These are phyloP conservation scores for Rhinolophus sinicus DNA, from an alignment of 2,113 vertebrate genomes.

Conservation along the genomic window DNA sequence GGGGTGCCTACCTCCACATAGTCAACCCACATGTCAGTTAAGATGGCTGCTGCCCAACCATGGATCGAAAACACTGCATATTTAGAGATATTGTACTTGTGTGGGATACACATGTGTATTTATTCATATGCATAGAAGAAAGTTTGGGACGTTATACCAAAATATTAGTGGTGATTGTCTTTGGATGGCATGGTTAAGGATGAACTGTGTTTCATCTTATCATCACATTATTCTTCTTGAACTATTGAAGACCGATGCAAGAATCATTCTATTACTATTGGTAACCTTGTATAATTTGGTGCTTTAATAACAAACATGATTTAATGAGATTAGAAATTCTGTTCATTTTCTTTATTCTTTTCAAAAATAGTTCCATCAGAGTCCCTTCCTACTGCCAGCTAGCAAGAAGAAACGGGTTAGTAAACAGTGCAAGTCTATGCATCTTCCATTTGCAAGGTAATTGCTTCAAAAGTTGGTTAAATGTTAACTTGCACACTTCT, in stretches of 20 bases:
- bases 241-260: background rate
- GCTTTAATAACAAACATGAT: background rate
- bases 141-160: background rate
- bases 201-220: background rate
- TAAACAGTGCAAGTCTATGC: background rate
- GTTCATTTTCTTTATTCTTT: constrained; percentile 61
- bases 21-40: background rate
- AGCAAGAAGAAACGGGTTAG: constrained; percentile 67
- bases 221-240: background rate
- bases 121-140: constrained; percentile 13
- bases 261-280: background rate
- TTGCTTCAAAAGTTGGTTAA: constrained; percentile 39
- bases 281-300: background rate
- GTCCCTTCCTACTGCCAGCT: constrained; percentile 55
- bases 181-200: background rate
- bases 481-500: background rate
- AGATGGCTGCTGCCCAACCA: background rate
- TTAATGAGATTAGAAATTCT: constrained; percentile 8
- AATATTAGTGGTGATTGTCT: background rate
- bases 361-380: constrained; percentile 78
- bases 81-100: background rate
- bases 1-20: too few relatives aligned
- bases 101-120: background rate
- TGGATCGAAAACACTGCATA: background rate
- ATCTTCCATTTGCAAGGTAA: constrained; percentile 52